Evolutionary conservation across 2,113 vertebrate species (phyloP).

Genomic region (Saccopteryx leptura): DNA sequence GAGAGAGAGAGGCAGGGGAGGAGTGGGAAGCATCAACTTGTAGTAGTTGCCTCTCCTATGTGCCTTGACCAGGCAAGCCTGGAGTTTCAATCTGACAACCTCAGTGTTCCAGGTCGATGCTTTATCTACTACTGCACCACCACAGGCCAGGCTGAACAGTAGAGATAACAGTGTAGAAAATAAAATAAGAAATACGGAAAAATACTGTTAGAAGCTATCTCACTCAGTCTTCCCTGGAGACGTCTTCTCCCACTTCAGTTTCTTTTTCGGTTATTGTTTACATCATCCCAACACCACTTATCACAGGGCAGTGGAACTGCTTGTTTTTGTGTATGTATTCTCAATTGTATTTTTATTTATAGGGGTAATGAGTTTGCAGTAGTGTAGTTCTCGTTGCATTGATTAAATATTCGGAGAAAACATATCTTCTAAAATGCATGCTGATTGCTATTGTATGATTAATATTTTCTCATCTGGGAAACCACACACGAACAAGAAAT

Average conservation of each 20-base stretch:
- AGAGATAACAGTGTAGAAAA: not conserved
- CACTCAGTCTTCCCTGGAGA: not conserved
- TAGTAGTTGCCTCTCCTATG: too few species aligned
- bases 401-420: slow-evolving; percentile 26
- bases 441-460: not conserved
- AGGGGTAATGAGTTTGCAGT: not conserved
- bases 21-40: too few species aligned
- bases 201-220: not conserved
- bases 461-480: not conserved
- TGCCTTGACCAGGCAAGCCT: too few species aligned
- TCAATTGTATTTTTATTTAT: not conserved
- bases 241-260: not conserved
- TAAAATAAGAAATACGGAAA: not conserved
- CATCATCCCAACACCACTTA: not conserved
- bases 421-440: not conserved
- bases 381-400: not conserved
- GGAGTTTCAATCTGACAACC: too few species aligned
- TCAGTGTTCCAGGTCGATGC: too few species aligned
- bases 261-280: slow-evolving; percentile 3
- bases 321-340: slow-evolving; percentile 25
- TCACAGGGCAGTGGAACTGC: not conserved
- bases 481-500: not conserved
- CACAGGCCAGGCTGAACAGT: too few species aligned
- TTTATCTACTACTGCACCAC: too few species aligned
- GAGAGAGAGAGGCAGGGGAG: too few species aligned